Conservation (phyloP, 2,888 invertebrate species). For the Podabrus alpinus region DNA sequence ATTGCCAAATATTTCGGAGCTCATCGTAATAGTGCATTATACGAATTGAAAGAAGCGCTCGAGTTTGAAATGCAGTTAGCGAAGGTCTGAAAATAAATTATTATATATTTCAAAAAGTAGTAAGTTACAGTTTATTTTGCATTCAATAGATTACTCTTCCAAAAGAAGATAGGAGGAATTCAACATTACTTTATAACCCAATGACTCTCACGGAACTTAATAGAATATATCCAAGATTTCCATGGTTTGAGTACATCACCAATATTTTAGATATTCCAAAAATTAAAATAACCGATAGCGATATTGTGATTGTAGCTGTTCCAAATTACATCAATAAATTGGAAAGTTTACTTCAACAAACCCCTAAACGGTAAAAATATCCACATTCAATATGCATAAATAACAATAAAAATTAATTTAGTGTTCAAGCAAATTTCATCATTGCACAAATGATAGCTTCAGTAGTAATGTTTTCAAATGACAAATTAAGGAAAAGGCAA, state of each 20-base stretch:
- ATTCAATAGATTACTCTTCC: constrained; percentile 75
- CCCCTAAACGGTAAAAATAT: constrained; percentile 57
- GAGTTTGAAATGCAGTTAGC: constrained; percentile 88
- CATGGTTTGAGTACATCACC: constrained; percentile 85
- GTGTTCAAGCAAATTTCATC: constrained; percentile 85
- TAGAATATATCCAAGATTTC: constrained; percentile 72
- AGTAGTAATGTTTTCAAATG: constrained; percentile 37
- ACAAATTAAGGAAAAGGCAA: constrained; percentile 7
- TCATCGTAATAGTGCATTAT: constrained; percentile 65
- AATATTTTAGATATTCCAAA: constrained; percentile 69
- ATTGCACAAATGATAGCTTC: constrained; percentile 64
- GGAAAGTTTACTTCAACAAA: constrained; percentile 61
- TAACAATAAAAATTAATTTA: constrained; percentile 35
- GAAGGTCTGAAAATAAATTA: constrained; percentile 65
- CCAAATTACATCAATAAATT: constrained; percentile 78
- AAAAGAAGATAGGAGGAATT: constrained; percentile 87
- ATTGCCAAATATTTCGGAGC: constrained; percentile 86
- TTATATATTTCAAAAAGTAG: not conserved
- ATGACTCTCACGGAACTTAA: constrained; percentile 80
- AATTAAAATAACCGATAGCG: constrained; percentile 66
- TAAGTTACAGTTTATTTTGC: not conserved
- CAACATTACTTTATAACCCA: constrained; percentile 86
- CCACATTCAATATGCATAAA: not conserved
- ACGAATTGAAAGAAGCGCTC: constrained; percentile 77
- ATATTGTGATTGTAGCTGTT: constrained; percentile 82